Conservation (phyloP, 2,888 invertebrate genomes). For the Lydus trimaculatus region DNA sequence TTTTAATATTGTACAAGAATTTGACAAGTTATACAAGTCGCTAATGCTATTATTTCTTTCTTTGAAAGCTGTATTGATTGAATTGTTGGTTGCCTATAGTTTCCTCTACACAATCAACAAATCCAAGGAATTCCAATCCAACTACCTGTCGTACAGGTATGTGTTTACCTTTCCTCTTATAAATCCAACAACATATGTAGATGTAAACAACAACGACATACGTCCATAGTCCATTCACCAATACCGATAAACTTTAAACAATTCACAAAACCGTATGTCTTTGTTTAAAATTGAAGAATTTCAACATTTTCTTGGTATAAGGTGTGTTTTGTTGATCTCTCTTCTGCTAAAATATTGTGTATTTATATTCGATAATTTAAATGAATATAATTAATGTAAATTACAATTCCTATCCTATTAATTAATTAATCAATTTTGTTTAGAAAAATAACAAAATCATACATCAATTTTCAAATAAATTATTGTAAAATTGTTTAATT, state of each 20-base stretch:
- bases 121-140: background rate
- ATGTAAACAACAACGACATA: background rate
- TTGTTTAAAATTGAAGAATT: background rate
- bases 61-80: background rate
- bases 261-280: background rate
- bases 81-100: background rate
- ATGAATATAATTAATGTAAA: background rate
- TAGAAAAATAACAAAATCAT: background rate
- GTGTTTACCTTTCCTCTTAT: background rate
- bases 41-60: too few species aligned
- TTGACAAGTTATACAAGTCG: too few species aligned
- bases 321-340: slow-evolving; percentile 4
- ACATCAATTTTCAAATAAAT: background rate
- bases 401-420: background rate
- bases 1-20: too few species aligned
- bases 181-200: background rate
- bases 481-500: background rate
- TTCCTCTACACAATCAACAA: background rate
- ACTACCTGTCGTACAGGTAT: background rate
- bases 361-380: background rate
- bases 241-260: background rate
- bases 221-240: background rate
- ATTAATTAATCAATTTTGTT: background rate
- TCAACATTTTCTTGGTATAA: slow-evolving; percentile 4
- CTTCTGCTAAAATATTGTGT: background rate